Conservation (phyloP, 2,797 vertebrate genomes). For the Pseudotriccus pelzelni region DNA sequence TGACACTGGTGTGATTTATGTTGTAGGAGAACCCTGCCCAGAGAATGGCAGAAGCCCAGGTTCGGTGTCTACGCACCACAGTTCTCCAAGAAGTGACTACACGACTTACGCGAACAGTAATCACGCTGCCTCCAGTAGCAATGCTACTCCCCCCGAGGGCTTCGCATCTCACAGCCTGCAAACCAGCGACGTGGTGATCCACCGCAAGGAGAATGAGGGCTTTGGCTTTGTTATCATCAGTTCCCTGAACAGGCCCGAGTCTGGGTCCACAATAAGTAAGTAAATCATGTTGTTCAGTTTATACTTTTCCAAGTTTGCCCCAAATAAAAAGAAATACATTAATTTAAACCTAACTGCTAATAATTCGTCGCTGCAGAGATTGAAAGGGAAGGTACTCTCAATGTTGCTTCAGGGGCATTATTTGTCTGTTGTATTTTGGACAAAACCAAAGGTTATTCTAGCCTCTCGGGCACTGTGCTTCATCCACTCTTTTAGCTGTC, state of each 20-base stretch:
- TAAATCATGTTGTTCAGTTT: not conserved
- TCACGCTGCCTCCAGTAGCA: conserved; percentile 74
- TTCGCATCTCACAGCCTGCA: conserved; percentile 80
- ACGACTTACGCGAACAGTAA: conserved; percentile 86
- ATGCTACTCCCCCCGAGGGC: conserved; percentile 79
- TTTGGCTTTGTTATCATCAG: conserved; percentile 99
- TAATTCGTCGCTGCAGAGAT: not conserved
- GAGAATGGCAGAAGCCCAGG: conserved; percentile 95
- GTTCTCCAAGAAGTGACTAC: conserved; percentile 94
- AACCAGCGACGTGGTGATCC: conserved; percentile 91
- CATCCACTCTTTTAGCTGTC: not conserved
- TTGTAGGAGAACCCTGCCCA: conserved; percentile 88
- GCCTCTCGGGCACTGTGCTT: not conserved
- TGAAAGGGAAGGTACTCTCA: not conserved
- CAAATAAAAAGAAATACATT: not conserved
- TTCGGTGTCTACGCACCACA: conserved; percentile 94
- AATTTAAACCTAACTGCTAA: not conserved
- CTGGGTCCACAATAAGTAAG: conserved; percentile 87
- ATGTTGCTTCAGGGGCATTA: not conserved
- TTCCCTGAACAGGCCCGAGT: conserved; percentile 94
- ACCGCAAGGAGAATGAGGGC: conserved; percentile 95
- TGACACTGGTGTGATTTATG: conserved; percentile 6
- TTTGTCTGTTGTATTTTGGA: not conserved
- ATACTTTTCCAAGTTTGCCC: not conserved
- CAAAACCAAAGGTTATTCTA: not conserved